Evolutionary conservation across 2,888 invertebrate genomes (phyloP).

Genomic region (Lycocerus yunnanus): DNA sequence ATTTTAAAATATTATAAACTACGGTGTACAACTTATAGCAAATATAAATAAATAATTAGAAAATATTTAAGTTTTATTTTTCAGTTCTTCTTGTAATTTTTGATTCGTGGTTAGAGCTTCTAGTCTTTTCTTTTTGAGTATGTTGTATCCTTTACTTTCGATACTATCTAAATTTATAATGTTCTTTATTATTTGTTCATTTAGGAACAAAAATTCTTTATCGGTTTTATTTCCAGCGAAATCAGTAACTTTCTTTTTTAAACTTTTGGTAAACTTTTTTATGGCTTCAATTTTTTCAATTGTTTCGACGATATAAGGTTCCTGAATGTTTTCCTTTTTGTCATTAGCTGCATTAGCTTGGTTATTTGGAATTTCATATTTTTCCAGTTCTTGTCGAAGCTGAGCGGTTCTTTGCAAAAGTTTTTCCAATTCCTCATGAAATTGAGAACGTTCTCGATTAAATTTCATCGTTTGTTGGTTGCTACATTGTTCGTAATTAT

Average conservation of each 20-base stretch:
- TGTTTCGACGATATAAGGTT: neutral
- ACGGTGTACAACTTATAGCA: neutral
- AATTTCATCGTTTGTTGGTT: constrained; percentile 1
- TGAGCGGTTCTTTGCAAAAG: neutral
- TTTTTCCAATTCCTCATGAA: neutral
- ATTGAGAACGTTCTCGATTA: neutral
- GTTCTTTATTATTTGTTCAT: constrained; percentile 7
- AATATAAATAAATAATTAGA: neutral
- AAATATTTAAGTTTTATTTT: neutral
- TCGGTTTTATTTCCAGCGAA: constrained; percentile 1
- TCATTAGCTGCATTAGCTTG: neutral
- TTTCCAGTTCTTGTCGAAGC: neutral
- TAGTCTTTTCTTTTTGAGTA: constrained; percentile 1
- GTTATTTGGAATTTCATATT: neutral
- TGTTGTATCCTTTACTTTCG: constrained; percentile 1
- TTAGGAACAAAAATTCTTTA: constrained; percentile 3
- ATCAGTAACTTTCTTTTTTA: neutral
- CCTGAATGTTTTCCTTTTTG: neutral
- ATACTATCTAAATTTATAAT: neutral
- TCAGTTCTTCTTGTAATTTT: neutral
- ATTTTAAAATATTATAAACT: neutral
- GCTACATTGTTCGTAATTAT: neutral
- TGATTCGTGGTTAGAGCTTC: neutral
- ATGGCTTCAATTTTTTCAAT: constrained; percentile 1
- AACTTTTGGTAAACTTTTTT: neutral